Base-by-base conservation (phyloP, 2,113 vertebrate genomes). In the Ctenomys sociabilis region DNA sequence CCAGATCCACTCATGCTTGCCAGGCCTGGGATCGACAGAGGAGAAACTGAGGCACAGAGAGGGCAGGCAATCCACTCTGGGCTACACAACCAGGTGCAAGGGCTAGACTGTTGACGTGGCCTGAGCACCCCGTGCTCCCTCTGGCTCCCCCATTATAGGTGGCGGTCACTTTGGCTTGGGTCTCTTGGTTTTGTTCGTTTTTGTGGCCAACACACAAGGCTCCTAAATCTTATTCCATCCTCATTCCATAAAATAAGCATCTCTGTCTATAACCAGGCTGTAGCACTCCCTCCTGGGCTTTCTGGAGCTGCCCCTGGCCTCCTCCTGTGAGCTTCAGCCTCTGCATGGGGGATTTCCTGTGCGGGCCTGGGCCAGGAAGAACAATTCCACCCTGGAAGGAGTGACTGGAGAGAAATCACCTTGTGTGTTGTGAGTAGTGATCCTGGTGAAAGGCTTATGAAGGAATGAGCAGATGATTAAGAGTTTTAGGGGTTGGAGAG, bases 111-210 rank as follows among this genome's bases (percentile, higher is more conserved):
- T 2, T 61, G 24, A 0, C 5, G 21, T 0, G 37, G n/a, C 43
- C 68, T 35, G 30, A n/a, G 5, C 11, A 0, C 12, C 37, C 82
- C 24, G 10, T 0, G 0, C 37, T 16, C 28, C 30, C 68, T 52
- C 17, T 1, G 0, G 7, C 0, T 12, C n/a, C 24, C 17, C 4
- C 24, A 3, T 75, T 13, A 0, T 14, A 13, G 0, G 3, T 1
- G 13, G 17, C 19, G 30, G 3, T 37, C 5, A 0, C 22, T 78
- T 59, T 6, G 1, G 5, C 12, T 32, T 32, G 14, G 37, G 26
- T n/a, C n/a, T 63, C 13, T 37, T 13, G 7, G 1, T 45, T 61
- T 43, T 43, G 24, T 63, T 45, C 45, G 2, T 43, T 43, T 85
- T 37, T 89, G 26, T 24, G 81, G 17, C 40, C 52, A 72, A 72